phyloP scores from a whole-genome alignment of 2,113 vertebrate species.

The Galeopterus variegatus region DNA sequence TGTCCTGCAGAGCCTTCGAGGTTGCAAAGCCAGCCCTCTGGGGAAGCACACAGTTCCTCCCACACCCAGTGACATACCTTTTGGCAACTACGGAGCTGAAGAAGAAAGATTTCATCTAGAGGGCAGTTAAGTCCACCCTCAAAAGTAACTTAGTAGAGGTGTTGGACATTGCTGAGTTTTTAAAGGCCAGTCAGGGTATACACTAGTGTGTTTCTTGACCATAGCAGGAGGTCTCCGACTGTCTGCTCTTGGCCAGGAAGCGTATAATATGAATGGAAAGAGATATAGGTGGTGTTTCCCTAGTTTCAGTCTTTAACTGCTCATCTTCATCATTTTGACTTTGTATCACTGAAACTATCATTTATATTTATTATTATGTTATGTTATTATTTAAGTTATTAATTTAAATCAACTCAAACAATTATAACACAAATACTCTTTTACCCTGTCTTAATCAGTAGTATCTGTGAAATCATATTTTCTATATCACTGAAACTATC shows the following conservation, averaged over 20 bases:
- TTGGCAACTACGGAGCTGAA: neutral
- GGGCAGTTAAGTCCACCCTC: neutral
- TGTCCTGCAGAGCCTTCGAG: too few species aligned
- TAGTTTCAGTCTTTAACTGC: neutral
- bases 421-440: neutral
- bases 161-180: neutral
- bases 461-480: neutral
- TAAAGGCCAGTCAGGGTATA: neutral
- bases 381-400: neutral
- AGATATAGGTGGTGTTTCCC: neutral
- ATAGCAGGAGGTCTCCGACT: neutral
- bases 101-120: neutral
- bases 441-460: constrained; percentile 28
- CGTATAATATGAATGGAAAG: neutral
- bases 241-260: neutral
- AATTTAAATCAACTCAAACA: constrained; percentile 21
- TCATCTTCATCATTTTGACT: constrained; percentile 6
- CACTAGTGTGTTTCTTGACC: neutral
- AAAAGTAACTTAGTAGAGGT: neutral
- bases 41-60: neutral
- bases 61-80: fast-evolving
- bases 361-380: neutral
- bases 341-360: neutral
- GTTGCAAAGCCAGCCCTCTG: neutral
- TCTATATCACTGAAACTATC: neutral